Evolutionary conservation across 2,113 vertebrate genomes (phyloP).

Genomic region (Chamaea fasciata): DNA sequence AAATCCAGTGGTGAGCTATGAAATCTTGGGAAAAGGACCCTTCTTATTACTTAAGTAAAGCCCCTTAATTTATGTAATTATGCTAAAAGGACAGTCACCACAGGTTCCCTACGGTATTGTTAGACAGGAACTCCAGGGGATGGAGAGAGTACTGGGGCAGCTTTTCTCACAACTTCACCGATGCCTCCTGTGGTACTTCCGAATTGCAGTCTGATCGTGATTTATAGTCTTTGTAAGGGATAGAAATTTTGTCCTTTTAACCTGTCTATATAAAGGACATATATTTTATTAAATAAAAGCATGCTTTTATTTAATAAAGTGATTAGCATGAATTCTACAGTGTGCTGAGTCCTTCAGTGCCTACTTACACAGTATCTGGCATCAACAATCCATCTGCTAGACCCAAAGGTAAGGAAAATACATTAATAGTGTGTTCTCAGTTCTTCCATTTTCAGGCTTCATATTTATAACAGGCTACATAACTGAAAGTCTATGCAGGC

Average conservation of each 20-base stretch:
- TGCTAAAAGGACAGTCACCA: neutral
- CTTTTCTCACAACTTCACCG: neutral
- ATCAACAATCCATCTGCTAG: slow-evolving; percentile 1
- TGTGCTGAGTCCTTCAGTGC: neutral
- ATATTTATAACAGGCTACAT: neutral
- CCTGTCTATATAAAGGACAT: neutral
- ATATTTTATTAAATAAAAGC: too few species aligned
- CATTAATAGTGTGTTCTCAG: slow-evolving; percentile 21
- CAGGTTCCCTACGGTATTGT: neutral
- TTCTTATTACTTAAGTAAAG: neutral
- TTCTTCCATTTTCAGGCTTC: neutral
- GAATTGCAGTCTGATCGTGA: neutral
- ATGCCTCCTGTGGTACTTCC: neutral
- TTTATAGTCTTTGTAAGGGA: neutral
- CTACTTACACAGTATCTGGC: neutral
- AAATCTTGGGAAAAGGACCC: neutral
- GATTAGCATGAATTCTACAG: neutral
- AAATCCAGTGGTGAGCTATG: neutral
- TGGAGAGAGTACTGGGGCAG: neutral
- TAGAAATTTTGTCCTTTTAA: neutral
- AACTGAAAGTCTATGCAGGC: slow-evolving; percentile 9
- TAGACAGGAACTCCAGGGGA: neutral
- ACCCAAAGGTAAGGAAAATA: slow-evolving; percentile 6
- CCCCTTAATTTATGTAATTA: neutral
- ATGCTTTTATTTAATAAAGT: neutral